Evolutionary conservation across 2,113 vertebrate genomes (phyloP), one percentile per base, ranked within the genome.

Genomic region (Trematocara marginatum): DNA sequence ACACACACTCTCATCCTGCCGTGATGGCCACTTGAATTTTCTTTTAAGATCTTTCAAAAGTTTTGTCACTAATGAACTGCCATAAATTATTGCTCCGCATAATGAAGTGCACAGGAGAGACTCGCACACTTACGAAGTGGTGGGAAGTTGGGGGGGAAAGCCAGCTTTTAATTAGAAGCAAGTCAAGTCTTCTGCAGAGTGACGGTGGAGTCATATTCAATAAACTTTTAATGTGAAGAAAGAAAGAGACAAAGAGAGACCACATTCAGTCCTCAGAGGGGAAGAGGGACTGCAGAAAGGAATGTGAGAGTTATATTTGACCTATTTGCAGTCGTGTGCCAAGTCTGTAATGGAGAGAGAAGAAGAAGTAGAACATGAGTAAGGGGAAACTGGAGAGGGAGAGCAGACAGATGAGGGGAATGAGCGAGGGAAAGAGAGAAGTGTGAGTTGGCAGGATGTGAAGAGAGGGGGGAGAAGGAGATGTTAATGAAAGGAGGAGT

Each of bases 301-400:
- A 95, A 94, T 90, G 92, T 23, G 66, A 82, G 93, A 89, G 95
- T 93, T 94, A 94, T 93, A 94, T 93, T 92, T 94, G 93, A 96
- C 89, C 94, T 92, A 83, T 88, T 87, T 89, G 86, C 52, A 69
- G 90, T 87, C 47, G 51, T 8, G 88, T 80, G 91, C 93, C 92
- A 95, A 90, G 84, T 81, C 89, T 92, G 88, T 83, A 90, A 92
- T 56, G 79, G 88, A 92, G 88, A 91, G 89, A 88, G 89, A 66
- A 83, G n/a, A 69, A 69, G 84, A 84, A 79, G 91, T 91, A 82
- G 81, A 88, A 71, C 40, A 86, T 74, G 87, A 90, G 86, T 82
- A 89, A 86, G 88, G 42, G 89, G 90, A 89, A 92, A 92, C 78
- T 86, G 5, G 79, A 92, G 90, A 89, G 80, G 64, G 13, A 13